These are phyloP conservation scores for Rhinichthys klamathensis DNA, from an alignment of 2,113 vertebrate species.

Conservation along the genomic window DNA sequence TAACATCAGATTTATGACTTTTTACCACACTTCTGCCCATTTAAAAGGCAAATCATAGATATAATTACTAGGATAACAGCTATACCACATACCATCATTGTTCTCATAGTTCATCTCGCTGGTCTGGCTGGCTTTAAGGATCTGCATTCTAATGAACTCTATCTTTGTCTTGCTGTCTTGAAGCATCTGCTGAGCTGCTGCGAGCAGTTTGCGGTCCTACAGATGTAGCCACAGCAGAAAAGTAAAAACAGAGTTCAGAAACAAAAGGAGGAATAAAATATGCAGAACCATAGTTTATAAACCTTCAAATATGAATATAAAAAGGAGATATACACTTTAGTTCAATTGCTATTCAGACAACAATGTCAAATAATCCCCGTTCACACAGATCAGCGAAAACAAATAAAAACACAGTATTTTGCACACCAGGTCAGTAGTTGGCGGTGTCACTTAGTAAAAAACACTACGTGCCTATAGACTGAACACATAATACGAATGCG, in stretches of 20 bases:
- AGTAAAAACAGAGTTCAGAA: constrained; percentile 9
- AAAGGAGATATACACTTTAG: background rate
- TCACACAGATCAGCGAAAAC: too few species aligned
- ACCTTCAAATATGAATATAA: background rate
- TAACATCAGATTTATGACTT: background rate
- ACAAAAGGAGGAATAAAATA: background rate
- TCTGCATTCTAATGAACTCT: constrained; percentile 99
- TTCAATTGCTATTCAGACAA: background rate
- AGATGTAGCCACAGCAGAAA: constrained; percentile 16
- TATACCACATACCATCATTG: constrained; percentile 82
- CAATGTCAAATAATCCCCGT: too few species aligned
- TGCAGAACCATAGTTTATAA: background rate
- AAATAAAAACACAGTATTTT: too few species aligned
- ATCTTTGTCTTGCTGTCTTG: constrained; percentile 99
- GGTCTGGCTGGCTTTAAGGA: constrained; percentile 96
- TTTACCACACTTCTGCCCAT: constrained; percentile 1
- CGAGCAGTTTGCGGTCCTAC: constrained; percentile 95
- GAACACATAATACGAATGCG: too few species aligned
- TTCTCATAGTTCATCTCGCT: constrained; percentile 93
- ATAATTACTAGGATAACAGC: constrained; percentile 25
- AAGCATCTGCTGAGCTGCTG: constrained; percentile 96
- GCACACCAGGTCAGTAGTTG: too few species aligned
- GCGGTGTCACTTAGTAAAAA: too few species aligned
- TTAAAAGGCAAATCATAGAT: background rate
- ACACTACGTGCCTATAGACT: too few species aligned